Conservation (phyloP, 2,797 vertebrate species). For the Cyprinodon diabolis region DNA sequence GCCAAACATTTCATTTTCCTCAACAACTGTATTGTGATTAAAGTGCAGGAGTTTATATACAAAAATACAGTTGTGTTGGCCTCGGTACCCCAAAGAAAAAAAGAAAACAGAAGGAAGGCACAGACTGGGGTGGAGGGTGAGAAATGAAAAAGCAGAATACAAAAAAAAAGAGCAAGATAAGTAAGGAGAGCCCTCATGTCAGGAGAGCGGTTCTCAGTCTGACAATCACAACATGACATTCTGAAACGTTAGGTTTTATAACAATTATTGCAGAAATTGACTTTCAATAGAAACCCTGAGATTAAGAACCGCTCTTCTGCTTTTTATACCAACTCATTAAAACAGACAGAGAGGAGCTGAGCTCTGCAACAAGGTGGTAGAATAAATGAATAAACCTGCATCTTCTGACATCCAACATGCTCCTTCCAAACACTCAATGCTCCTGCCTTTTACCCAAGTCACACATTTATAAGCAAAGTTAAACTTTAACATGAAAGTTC, state of each 20-base stretch:
- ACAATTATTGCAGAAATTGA: background rate
- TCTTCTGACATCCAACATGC: background rate
- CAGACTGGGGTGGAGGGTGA: slow-evolving; percentile 80
- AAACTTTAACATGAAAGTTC: background rate
- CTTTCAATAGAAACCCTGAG: background rate
- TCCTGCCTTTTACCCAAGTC: background rate
- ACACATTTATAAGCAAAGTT: background rate
- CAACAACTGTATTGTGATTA: slow-evolving; percentile 83
- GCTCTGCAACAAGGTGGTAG: background rate
- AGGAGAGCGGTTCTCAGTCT: slow-evolving; percentile 31
- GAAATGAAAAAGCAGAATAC: slow-evolving; percentile 51
- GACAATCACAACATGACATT: background rate
- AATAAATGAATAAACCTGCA: slow-evolving; percentile 10
- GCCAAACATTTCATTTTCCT: slow-evolving; percentile 51
- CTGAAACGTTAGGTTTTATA: background rate
- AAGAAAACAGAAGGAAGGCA: slow-evolving; percentile 77
- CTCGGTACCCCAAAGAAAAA: slow-evolving; percentile 80
- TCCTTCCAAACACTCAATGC: background rate
- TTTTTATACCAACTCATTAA: slow-evolving; percentile 16
- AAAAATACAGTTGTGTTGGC: slow-evolving; percentile 85
- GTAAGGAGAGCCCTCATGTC: slow-evolving; percentile 8
- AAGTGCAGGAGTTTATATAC: slow-evolving; percentile 89
- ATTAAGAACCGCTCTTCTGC: slow-evolving; percentile 31
- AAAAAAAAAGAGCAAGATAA: slow-evolving; percentile 29
- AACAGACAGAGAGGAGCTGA: background rate